Base-by-base conservation (phyloP, 2,888 invertebrate genomes). In the Eilema depressum region DNA sequence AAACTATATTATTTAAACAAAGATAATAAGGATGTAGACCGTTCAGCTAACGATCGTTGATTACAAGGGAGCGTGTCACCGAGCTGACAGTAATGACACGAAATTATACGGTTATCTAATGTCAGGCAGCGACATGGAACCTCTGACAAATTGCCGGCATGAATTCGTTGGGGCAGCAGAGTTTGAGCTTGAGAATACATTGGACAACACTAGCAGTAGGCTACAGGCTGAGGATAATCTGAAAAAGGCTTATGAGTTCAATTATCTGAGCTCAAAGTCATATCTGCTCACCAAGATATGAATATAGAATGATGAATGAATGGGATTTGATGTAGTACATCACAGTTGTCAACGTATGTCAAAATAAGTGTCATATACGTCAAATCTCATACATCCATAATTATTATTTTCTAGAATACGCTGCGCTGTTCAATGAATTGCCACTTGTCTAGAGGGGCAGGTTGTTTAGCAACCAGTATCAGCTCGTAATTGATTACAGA, bases 41-140 rank as follows among this genome's bases (percentile, higher is more conserved):
- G 47, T 47, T 69, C 75, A 69, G 65, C 26, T 69, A 85, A 85
- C 82, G 80, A 80, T 69, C 67, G 67, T 73, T 80, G 82, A 85
- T 85, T 80, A 81, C 76, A 78, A 73, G 71, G 77, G 84, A 79
- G 76, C 73, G 80, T 84, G 85, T 81, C 81, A 83, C 77, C 75
- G 76, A 78, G 61, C 71, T 67, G 75, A 69, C 71, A 75, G 79
- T 85, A 86, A 86, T 83, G 85, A 85, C 79, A 75, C 75, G 67
- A 83, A 84, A 86, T 86, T 86, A 83, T 70, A 81, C 75, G 64
- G 78, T 68, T 63, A 69, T 76, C 69, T 85, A 85, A 85, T 80
- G 83, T 82, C 75, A 74, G 75, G 28, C 69, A 28, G 67, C 60
- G 66, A 73, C 79, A 75, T 53, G 53, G 53, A 53, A 53, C 53